A percentile compares a stretch with the other conserved stretches of the same genome.
Evolutionary conservation across 2,888 invertebrate genomes (phyloP).

Genomic region (Heliothis peltigera): DNA sequence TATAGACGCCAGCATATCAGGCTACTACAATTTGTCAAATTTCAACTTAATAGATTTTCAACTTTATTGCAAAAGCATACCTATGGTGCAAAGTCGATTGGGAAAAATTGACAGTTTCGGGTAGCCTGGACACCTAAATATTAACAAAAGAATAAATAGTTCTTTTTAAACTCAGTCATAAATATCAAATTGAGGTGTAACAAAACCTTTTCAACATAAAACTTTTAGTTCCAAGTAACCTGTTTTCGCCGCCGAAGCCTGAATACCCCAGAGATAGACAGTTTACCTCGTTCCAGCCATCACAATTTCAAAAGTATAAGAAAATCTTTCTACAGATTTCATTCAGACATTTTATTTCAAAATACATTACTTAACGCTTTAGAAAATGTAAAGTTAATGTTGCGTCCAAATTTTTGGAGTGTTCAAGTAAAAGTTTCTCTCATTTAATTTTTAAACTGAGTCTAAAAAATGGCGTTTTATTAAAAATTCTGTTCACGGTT

Average conservation of each 20-base stretch:
- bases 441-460: background rate
- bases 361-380: constrained; percentile 25
- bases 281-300: constrained; percentile 3
- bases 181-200: background rate
- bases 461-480: background rate
- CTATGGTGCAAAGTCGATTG: no score
- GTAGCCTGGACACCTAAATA: no score
- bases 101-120: no score
- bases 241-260: background rate
- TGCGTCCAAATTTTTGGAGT: background rate
- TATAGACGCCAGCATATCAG: no score
- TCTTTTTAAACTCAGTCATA: background rate
- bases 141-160: no score
- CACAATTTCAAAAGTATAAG: constrained; percentile 17
- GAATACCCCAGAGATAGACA: constrained; percentile 14
- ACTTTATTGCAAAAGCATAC: no score
- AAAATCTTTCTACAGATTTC: constrained; percentile 8
- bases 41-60: no score
- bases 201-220: background rate
- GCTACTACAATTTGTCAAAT: no score
- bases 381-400: constrained; percentile 9
- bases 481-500: background rate
- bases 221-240: background rate
- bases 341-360: constrained; percentile 12
- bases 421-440: background rate